A percentile compares a stretch with the other conserved stretches of the same genome.
Conservation (phyloP, 1,140 invertebrate species). For the Panagrolaimus sp. region DNA sequence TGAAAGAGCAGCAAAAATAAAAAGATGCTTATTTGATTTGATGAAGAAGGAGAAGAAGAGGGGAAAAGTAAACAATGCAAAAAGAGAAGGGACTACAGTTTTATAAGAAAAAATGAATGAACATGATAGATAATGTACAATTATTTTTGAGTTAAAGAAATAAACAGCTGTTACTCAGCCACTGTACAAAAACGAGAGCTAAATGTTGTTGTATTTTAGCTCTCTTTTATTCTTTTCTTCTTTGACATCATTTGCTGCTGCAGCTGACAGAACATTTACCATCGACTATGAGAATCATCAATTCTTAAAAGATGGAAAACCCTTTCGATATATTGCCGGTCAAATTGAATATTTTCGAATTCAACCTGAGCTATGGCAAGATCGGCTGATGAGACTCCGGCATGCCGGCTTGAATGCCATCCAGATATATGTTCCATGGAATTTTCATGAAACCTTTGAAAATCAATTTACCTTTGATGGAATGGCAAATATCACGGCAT, state of each 20-base stretch:
- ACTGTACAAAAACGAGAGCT: too few species aligned
- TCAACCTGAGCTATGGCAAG: slow-evolving; percentile 74
- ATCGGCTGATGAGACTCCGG: slow-evolving; percentile 73
- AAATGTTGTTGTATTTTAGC: too few species aligned
- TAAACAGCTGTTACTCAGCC: too few species aligned
- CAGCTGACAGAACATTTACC: slow-evolving; percentile 56
- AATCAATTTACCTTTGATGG: slow-evolving; percentile 66
- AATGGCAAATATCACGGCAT: slow-evolving; percentile 63
- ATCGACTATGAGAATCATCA: slow-evolving; percentile 71
- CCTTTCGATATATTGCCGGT: slow-evolving; percentile 76
- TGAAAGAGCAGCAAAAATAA: too few species aligned
- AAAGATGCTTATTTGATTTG: too few species aligned
- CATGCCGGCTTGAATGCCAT: slow-evolving; percentile 83
- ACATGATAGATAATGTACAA: too few species aligned
- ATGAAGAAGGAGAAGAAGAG: too few species aligned
- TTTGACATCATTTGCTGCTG: neutral
- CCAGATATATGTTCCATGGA: slow-evolving; percentile 88
- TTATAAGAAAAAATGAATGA: too few species aligned
- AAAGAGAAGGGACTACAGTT: too few species aligned
- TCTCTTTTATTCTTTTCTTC: too few species aligned
- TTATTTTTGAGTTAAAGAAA: too few species aligned
- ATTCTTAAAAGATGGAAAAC: slow-evolving; percentile 75
- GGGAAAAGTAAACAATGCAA: too few species aligned
- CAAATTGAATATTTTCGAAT: slow-evolving; percentile 86
- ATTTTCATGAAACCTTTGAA: slow-evolving; percentile 73